Evolutionary conservation across 2,113 vertebrate species (phyloP).

Genomic region (Oplegnathus fasciatus): DNA sequence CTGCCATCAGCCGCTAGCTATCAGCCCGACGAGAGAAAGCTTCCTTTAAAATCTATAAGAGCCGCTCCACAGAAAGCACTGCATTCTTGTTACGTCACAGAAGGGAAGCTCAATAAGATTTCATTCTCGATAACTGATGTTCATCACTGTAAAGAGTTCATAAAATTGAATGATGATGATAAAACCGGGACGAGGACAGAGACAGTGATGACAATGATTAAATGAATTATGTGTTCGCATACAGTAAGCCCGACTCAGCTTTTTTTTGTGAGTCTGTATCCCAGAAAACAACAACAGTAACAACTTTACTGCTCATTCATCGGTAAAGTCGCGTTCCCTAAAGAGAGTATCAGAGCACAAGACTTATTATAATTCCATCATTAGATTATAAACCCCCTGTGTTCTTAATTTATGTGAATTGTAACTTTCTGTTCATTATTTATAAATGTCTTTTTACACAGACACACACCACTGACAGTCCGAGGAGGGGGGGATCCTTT

Average conservation of each 20-base stretch:
- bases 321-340: background rate
- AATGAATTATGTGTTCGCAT: slow-evolving; percentile 12
- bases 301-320: background rate
- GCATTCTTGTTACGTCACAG: background rate
- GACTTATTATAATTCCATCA: background rate
- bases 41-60: slow-evolving; percentile 25
- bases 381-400: background rate
- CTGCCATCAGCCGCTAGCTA: slow-evolving; percentile 22
- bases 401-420: background rate
- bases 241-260: slow-evolving; percentile 12
- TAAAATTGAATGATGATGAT: slow-evolving; percentile 17
- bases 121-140: slow-evolving; percentile 4
- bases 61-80: background rate
- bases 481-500: no score
- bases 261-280: slow-evolving; percentile 1
- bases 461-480: background rate
- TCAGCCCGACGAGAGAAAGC: background rate
- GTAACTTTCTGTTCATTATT: background rate
- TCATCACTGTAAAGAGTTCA: background rate
- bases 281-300: background rate
- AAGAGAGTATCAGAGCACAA: background rate
- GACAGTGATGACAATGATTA: slow-evolving; percentile 8
- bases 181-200: background rate
- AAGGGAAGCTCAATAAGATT: slow-evolving; percentile 6
- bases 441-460: background rate